Base-by-base conservation (phyloP, 2,113 vertebrate genomes). In the Mesoclemmys tuberculata region DNA sequence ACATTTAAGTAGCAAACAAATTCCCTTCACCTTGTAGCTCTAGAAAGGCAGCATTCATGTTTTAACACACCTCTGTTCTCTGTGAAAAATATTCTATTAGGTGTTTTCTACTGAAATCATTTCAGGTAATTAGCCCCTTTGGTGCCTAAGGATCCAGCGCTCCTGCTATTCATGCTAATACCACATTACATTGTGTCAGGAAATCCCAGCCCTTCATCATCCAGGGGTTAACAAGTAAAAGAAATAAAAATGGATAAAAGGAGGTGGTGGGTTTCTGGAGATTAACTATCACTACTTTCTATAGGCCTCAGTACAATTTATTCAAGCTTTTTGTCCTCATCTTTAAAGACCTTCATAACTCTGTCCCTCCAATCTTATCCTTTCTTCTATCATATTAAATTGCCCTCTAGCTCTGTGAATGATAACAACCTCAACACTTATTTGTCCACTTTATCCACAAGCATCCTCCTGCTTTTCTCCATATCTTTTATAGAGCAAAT, bases 81-180 rank as follows among this genome's bases (percentile, higher is more conserved):
- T 58, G 29, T 68, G 81, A 84, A 92, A 93, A 95, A 71, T 49
- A 56, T 85, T 93, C 74, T 21, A 58, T 31, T n/a, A 90, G 85
- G 82, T 92, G 79, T 91, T 96, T 83, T 80, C 56, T 96, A 49
- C 96, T 95, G 58, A 91, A 95, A 9, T 95, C 78, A 93, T 92
- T 78, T 90, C 88, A 96, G 93, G 92, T 92, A 96, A 97, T 97
- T 79, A 94, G 92, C 96, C 95, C 88, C 93, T 5, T 6, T 35
- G 85, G 90, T 87, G 7, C 91, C 48, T 89, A 58, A 82, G 85
- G 82, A 88, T 55, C 83, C 77, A 27, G 71, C 10, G 3, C 12
- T 55, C 85, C 88, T 82, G 87, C 71, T 55, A 91, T 85, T 94
- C 91, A 38, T 49, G 68, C 38, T 91, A 94, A 95, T 82, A 92